Conservation (phyloP, 2,113 vertebrate species). For the Corythoichthys intestinalis region DNA sequence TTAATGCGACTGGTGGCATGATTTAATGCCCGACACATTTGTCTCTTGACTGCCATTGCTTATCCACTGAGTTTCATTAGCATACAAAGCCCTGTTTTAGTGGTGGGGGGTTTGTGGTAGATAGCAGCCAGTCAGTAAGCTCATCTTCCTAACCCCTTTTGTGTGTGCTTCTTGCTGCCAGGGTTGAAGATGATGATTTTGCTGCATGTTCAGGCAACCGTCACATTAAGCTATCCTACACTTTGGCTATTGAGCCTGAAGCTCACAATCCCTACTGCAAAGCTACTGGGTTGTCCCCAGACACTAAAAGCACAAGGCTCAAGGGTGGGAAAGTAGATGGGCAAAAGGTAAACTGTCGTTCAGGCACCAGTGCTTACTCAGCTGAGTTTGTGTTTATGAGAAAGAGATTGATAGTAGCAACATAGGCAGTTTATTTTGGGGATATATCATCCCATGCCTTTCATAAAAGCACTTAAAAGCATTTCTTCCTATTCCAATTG, state of each 20-base stretch:
- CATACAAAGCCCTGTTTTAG: constrained; percentile 61
- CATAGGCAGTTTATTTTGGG: constrained; percentile 44
- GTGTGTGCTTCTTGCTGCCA: constrained; percentile 50
- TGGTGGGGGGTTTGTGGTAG: constrained; percentile 33
- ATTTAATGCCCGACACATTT: constrained; percentile 60
- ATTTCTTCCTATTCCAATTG: constrained; percentile 47
- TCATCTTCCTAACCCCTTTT: constrained; percentile 55
- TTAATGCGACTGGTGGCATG: constrained; percentile 59
- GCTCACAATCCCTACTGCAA: constrained; percentile 32
- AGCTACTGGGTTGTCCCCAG: constrained; percentile 39
- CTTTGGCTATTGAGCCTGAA: constrained; percentile 36
- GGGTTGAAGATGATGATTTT: constrained; percentile 62
- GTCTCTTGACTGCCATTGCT: constrained; percentile 45
- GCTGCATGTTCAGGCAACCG: constrained; percentile 47
- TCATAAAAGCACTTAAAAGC: constrained; percentile 44
- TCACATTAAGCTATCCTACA: constrained; percentile 54
- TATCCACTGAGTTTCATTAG: constrained; percentile 66
- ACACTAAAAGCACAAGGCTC: constrained; percentile 13
- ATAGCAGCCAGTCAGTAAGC: constrained; percentile 49
- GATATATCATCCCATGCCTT: constrained; percentile 49
- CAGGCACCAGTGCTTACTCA: constrained; percentile 61
- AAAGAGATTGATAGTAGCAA: constrained; percentile 7
- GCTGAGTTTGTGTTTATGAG: constrained; percentile 41
- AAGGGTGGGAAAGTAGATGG: constrained; percentile 24
- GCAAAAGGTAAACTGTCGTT: constrained; percentile 59